A percentile compares a stretch with the other conserved stretches of the same genome.
These are phyloP conservation scores for Microctonus aethiopoides DNA, from an alignment of 2,888 invertebrate species.

Conservation along the genomic window DNA sequence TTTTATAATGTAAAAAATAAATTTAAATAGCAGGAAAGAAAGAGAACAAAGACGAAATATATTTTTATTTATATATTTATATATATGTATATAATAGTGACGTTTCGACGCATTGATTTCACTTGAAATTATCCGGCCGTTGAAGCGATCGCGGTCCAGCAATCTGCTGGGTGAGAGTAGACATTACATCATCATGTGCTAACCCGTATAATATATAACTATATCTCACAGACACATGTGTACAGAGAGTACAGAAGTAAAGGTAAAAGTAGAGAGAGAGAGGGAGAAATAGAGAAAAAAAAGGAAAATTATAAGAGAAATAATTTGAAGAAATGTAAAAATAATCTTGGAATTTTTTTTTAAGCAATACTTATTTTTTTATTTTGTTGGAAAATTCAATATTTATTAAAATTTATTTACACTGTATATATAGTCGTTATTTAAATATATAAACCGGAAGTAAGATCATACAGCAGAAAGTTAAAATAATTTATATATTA, in stretches of 20 bases:
- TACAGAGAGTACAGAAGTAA: not conserved
- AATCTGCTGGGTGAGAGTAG: slow-evolving; percentile 24
- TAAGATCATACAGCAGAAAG: too few relatives aligned
- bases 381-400: too few relatives aligned
- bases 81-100: too few relatives aligned
- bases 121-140: slow-evolving; percentile 34
- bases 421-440: too few relatives aligned
- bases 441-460: too few relatives aligned
- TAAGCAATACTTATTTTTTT: too few relatives aligned
- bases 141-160: slow-evolving; percentile 31
- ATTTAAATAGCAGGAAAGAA: too few relatives aligned
- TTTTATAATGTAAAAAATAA: too few relatives aligned
- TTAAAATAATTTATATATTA: too few relatives aligned
- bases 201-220: slow-evolving; percentile 22
- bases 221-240: slow-evolving; percentile 11
- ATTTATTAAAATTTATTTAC: too few relatives aligned
- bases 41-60: slow-evolving; percentile 13
- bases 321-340: not conserved
- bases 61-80: too few relatives aligned
- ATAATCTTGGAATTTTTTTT: too few relatives aligned
- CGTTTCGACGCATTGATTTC: slow-evolving; percentile 30
- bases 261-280: not conserved
- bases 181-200: slow-evolving; percentile 29
- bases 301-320: not conserved
- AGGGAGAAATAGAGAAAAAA: not conserved